Evolutionary conservation across 2,113 vertebrate genomes (phyloP).

Genomic region (Misgurnus anguillicaudatus): DNA sequence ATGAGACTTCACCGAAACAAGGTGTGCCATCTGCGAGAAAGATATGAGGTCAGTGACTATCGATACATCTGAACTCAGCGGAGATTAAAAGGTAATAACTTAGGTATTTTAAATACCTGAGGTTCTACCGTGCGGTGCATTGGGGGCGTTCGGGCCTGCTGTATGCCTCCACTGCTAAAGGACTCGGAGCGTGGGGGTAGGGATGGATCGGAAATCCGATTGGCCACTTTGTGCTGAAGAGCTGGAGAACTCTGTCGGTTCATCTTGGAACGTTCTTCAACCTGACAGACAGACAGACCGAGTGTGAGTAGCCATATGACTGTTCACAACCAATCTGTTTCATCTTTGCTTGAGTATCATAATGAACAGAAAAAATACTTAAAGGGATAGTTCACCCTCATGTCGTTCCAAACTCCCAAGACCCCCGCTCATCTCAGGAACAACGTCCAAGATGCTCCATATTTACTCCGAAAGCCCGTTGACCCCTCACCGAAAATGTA

Average conservation of each 20-base stretch:
- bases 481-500: no score
- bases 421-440: no score
- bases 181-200: conserved; percentile 96
- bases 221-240: conserved; percentile 95
- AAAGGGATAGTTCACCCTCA: no score
- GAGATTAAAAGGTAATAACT: neutral
- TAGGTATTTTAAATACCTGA: conserved; percentile 76
- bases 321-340: conserved; percentile 8
- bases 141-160: conserved; percentile 91
- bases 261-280: conserved; percentile 85
- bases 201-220: conserved; percentile 95
- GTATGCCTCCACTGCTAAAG: conserved; percentile 94
- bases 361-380: neutral
- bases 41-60: neutral
- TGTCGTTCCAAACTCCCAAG: no score
- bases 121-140: conserved; percentile 92
- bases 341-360: conserved; percentile 12
- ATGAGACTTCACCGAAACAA: conserved; percentile 95
- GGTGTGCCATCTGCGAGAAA: conserved; percentile 82
- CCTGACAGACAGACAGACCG: conserved; percentile 67
- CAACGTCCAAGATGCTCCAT: no score
- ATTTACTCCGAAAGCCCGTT: no score
- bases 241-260: conserved; percentile 88
- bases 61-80: no score
- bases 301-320: neutral